These are phyloP conservation scores for Tipula confusa DNA, from an alignment of 2,888 invertebrate species.

Conservation along the genomic window DNA sequence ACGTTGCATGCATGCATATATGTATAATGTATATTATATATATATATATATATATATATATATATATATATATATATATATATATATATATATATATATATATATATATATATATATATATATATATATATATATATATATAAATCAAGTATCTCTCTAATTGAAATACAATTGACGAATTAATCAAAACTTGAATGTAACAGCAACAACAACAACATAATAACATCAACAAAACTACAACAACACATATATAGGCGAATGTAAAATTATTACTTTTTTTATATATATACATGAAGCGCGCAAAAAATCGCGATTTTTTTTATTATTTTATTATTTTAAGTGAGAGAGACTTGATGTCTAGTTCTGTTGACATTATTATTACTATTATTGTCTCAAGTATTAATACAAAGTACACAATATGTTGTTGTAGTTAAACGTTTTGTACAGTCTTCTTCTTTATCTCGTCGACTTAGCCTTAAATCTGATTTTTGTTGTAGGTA, in stretches of 20 bases:
- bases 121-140: not conserved
- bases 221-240: no score
- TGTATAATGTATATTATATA: not conserved
- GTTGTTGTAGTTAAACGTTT: slow-evolving; percentile 12
- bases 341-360: slow-evolving; percentile 1
- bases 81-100: not conserved
- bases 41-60: not conserved
- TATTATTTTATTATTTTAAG: not conserved
- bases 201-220: not conserved
- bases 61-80: not conserved
- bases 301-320: not conserved
- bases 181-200: slow-evolving; percentile 5
- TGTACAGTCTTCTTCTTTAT: not conserved
- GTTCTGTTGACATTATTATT: slow-evolving; percentile 20
- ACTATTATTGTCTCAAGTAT: slow-evolving; percentile 25
- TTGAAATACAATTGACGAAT: slow-evolving; percentile 25
- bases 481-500: not conserved
- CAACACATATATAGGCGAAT: not conserved
- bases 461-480: not conserved
- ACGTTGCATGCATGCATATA: not conserved
- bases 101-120: not conserved
- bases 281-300: not conserved
- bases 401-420: not conserved
- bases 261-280: not conserved
- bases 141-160: not conserved